Base-by-base conservation (phyloP, 2,888 invertebrate genomes). In the Drosophila testacea region DNA sequence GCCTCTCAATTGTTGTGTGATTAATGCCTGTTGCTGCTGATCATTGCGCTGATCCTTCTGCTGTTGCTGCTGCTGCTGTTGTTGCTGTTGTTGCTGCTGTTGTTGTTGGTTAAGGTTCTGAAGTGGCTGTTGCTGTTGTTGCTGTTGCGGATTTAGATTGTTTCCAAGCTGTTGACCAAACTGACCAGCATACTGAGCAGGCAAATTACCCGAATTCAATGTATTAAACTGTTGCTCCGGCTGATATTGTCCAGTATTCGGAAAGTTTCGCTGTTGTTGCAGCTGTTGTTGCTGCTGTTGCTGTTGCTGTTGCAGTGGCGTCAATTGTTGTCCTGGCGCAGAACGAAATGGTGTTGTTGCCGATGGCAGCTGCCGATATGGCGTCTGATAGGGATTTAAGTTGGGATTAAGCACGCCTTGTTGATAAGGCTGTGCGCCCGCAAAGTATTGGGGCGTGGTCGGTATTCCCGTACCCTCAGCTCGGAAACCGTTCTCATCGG, bases 401-500 rank as follows among this genome's bases (percentile, higher is more conserved):
- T 92, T 91, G 22, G 91, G 92, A 82, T 92, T 91, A 0, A 85
- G 50, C 4, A 79, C 70, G n/a, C 79, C 81, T 68, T 91, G 90
- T 34, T 90, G 91, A 41, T 90, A 90, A 0, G 91, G 88, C 68
- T 92, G 92, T 11, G 78, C 72, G 10, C 81, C 83, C 1, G 77
- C 77, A 54, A 89, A 89, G 48, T 91, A 93, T 30, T 91, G 91
- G 11, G 93, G 92, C 6, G 92, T 90, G 13, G 92, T 90, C 3
- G 92, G 93, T 44, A 93, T 90, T 55, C 92, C 92, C 0, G 92
- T 92, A 38, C 92, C 92, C 57, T 93, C 92, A 6, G 93, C 92
- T 0, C 92, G 90, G 64, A 92, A 93, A 4, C 92, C 96, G 90
- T 95, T 95, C 92, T 96, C 96, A 91, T 96, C 96, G 22, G 96